Conservation (phyloP, 2,113 vertebrate genomes). For the Triplophysa siluroides region DNA sequence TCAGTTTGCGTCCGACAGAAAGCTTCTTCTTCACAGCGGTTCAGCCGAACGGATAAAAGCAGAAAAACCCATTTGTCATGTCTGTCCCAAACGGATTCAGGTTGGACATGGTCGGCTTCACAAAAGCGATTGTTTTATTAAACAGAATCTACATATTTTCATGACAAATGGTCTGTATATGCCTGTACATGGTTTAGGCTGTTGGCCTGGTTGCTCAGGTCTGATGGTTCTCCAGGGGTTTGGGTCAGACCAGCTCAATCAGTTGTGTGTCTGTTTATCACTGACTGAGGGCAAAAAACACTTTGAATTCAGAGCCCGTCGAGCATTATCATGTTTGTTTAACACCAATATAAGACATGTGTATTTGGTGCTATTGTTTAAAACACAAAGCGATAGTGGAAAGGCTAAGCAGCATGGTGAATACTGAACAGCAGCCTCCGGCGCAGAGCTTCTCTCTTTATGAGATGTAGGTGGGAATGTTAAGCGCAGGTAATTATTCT, state of each 20-base stretch:
- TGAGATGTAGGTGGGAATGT: conserved; percentile 45
- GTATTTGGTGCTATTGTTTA: conserved; percentile 3
- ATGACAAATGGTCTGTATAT: conserved; percentile 9
- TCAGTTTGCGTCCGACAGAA: neutral
- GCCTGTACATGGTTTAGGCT: too few species aligned
- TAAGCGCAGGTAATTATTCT: conserved; percentile 64
- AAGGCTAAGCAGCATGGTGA: neutral
- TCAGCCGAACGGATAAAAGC: conserved; percentile 2
- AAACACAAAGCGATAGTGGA: conserved; percentile 22
- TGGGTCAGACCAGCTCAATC: neutral
- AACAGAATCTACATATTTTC: conserved; percentile 44
- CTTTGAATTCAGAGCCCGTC: neutral
- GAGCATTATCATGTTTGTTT: conserved; percentile 9
- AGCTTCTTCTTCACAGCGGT: neutral
- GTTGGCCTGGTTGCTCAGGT: too few species aligned
- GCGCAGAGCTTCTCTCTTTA: conserved; percentile 22
- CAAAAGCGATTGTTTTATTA: conserved; percentile 38
- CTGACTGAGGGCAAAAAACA: neutral
- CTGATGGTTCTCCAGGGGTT: neutral
- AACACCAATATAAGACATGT: neutral
- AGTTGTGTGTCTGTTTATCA: neutral
- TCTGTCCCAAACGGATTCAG: conserved; percentile 10
- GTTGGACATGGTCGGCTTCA: neutral
- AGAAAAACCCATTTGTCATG: conserved; percentile 23
- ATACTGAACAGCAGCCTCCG: conserved; percentile 15